Base-by-base conservation (phyloP, 2,797 vertebrate genomes). In the Pangasius macronema region DNA sequence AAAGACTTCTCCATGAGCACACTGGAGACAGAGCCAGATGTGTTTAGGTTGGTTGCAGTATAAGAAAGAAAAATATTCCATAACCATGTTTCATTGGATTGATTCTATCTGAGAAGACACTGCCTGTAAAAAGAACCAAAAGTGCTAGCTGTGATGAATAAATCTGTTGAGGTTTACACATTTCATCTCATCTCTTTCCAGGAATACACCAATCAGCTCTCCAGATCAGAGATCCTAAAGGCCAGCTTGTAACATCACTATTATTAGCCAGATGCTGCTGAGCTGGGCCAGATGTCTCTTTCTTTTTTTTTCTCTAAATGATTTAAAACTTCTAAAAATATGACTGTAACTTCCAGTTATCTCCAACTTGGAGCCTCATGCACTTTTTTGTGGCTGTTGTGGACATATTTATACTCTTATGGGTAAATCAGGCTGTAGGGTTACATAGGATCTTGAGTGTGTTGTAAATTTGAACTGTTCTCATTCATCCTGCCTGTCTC, bases 391-490 rank as follows among this genome's bases (percentile, higher is more conserved):
- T 70, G 85, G 49, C 76, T 55, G 65, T 18, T 24, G 36, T 81
- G 63, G 65, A 46, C 77, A 82, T 73, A 39, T 67, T 85, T 63
- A 63, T 22, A 79, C 30, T 33, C 10, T 61, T 39, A 81, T 65
- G 57, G 61, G 57, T 82, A 81, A 87, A 86, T 87, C 88, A 82
- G 33, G 57, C 42, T 73, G 80, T 42, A 80, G 67, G 85, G 82
- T 87, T 84, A 83, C 85, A 87, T 83, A 70, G 84, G 83, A 82
- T 79, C 70, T 72, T 87, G n/a, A 82, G 49, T 18, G 55, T 73
- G 86, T 51, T 82, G 75, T 90, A 90, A 87, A 89, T 90, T 85
- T 89, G 18, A 85, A 85, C 84, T 90, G 76, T 82, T 87, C 75
- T 59, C 79, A 87, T 86, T 83, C 85, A 82, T 65, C 57, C 82